Percentiles rank a stretch among this genome's conserved stretches.
Evolutionary conservation across 2,888 invertebrate species (phyloP).

Genomic region (Andrena fulva): DNA sequence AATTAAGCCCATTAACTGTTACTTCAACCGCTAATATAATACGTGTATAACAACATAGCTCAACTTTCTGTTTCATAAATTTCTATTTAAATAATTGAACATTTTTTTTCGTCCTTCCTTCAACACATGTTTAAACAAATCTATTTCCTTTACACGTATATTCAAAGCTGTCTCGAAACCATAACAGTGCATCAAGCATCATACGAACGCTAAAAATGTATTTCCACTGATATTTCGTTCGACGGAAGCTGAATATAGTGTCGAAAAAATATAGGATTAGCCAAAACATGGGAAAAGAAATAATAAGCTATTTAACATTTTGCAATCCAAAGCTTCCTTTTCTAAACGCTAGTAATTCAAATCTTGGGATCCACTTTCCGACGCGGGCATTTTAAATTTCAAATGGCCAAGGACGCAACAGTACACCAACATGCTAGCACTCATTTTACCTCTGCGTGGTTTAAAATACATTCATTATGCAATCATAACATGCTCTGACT

Average conservation of each 20-base stretch:
- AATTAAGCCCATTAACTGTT: constrained; percentile 50
- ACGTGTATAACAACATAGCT: constrained; percentile 39
- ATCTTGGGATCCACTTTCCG: no score
- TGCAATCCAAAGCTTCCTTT: no score
- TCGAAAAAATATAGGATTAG: not conserved
- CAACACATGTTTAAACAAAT: constrained; percentile 23
- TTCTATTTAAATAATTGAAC: constrained; percentile 45
- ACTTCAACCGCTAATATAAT: constrained; percentile 41
- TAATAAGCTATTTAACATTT: not conserved
- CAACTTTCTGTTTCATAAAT: constrained; percentile 32
- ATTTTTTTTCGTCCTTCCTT: constrained; percentile 12
- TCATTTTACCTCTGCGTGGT: no score
- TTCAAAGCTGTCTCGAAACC: constrained; percentile 21
- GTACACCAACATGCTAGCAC: no score
- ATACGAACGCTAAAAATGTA: constrained; percentile 23
- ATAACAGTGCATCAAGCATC: constrained; percentile 20
- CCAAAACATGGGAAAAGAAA: not conserved
- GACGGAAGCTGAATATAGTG: constrained; percentile 35
- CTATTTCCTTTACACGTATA: constrained; percentile 20
- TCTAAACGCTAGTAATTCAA: no score
- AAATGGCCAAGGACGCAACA: no score
- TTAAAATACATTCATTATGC: no score
- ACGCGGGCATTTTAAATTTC: no score
- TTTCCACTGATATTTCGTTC: constrained; percentile 5
- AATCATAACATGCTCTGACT: no score